These are phyloP conservation scores for Eulemur coronatus DNA, from an alignment of 2,797 vertebrate genomes.

Conservation along the genomic window DNA sequence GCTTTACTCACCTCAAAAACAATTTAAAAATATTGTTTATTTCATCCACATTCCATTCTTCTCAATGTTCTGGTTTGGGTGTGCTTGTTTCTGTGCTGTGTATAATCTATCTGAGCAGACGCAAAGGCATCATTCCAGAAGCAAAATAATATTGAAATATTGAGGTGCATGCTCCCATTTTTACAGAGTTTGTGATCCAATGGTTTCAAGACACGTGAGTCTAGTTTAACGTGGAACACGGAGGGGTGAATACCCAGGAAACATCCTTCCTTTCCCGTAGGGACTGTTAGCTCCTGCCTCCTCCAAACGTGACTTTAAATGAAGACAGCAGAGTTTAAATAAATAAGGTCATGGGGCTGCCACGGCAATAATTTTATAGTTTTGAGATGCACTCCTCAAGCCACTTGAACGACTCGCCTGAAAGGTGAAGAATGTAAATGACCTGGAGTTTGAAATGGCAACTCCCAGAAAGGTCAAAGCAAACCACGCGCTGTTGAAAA, in stretches of 20 bases:
- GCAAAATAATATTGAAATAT: background rate
- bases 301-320: background rate
- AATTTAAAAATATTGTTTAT: background rate
- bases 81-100: fast-evolving
- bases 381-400: background rate
- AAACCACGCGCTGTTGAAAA: background rate
- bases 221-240: background rate
- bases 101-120: background rate
- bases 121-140: fast-evolving
- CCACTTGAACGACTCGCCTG: fast-evolving
- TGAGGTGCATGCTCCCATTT: background rate
- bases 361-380: background rate
- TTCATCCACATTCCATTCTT: background rate
- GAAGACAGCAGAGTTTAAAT: background rate
- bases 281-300: background rate
- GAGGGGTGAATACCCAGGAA: fast-evolving
- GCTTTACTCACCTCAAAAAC: background rate
- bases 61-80: too few relatives aligned
- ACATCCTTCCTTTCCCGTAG: background rate
- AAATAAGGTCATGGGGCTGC: fast-evolving
- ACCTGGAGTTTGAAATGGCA: background rate
- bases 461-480: background rate
- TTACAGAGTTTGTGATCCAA: background rate
- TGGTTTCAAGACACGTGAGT: fast-evolving
- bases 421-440: background rate